phyloP scores from a whole-genome alignment of 2,888 invertebrate species.

The Aspidapion aeneum region DNA sequence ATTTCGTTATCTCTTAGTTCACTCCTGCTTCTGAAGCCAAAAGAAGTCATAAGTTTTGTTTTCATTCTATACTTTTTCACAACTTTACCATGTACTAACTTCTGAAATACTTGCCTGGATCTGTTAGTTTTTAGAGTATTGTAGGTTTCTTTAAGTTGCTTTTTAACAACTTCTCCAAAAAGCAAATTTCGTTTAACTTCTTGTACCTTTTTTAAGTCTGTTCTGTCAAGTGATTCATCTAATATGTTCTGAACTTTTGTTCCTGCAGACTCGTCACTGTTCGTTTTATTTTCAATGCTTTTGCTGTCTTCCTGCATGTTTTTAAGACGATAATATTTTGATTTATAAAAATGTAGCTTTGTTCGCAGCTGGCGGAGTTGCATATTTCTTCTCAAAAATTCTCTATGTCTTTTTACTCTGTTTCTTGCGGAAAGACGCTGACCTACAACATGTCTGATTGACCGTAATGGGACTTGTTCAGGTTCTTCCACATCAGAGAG shows the following conservation, averaged over 20 bases:
- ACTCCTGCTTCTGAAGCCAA: background rate
- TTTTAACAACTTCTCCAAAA: background rate
- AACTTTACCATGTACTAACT: conserved; percentile 3
- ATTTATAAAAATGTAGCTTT: background rate
- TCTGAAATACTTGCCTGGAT: conserved; percentile 1
- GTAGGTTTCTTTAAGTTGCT: conserved; percentile 1
- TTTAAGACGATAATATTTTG: background rate
- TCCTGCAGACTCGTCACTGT: background rate
- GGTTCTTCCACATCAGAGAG: too few relatives aligned
- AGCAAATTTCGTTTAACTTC: background rate
- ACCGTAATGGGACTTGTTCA: background rate
- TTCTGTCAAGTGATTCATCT: background rate
- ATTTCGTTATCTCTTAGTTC: background rate
- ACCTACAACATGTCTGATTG: background rate
- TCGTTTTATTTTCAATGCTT: background rate
- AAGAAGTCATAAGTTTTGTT: background rate
- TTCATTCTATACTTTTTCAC: conserved; percentile 3
- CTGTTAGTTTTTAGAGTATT: background rate
- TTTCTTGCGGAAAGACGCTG: background rate
- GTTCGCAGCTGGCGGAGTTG: too few relatives aligned
- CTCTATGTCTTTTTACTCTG: too few relatives aligned
- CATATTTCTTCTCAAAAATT: too few relatives aligned
- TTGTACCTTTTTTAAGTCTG: background rate
- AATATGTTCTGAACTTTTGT: background rate
- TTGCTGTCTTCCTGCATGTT: too few relatives aligned